Evolutionary conservation across 2,888 invertebrate species (phyloP).

Genomic region (Hyppa rectilinea): DNA sequence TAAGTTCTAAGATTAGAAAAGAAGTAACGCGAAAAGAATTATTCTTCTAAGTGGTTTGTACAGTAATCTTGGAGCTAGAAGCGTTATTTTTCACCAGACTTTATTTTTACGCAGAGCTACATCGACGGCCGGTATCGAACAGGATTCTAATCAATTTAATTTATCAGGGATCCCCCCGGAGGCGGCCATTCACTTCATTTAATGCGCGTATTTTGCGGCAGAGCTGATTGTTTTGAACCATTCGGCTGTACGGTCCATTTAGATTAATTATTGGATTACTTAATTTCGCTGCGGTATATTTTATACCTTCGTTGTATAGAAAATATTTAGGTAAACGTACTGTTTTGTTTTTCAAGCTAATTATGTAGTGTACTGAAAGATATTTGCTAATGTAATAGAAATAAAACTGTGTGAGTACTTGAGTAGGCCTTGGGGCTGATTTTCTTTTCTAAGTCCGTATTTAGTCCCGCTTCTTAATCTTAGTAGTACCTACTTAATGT

Average conservation of each 20-base stretch:
- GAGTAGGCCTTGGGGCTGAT: conserved; percentile 33
- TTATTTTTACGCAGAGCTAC: conserved; percentile 88
- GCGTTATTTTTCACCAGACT: conserved; percentile 87
- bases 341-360: conserved; percentile 62
- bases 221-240: conserved; percentile 91
- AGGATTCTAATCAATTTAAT: conserved; percentile 91
- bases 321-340: conserved; percentile 64
- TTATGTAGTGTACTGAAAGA: conserved; percentile 57
- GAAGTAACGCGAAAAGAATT: conserved; percentile 64
- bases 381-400: conserved; percentile 55
- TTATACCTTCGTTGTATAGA: conserved; percentile 73
- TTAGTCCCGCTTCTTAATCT: conserved; percentile 60
- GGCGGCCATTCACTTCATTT: conserved; percentile 91
- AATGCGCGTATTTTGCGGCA: conserved; percentile 91
- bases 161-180: conserved; percentile 90
- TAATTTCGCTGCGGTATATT: conserved; percentile 87
- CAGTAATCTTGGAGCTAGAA: conserved; percentile 77
- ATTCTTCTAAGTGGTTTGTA: conserved; percentile 73
- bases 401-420: conserved; percentile 49
- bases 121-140: conserved; percentile 86
- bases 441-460: conserved; percentile 57
- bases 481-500: conserved; percentile 56
- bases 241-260: conserved; percentile 90
- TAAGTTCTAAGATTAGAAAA: conserved; percentile 38
- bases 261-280: conserved; percentile 91